These are phyloP conservation scores for Calliopum simillimum DNA, from an alignment of 2,888 invertebrate genomes.

Conservation along the genomic window DNA sequence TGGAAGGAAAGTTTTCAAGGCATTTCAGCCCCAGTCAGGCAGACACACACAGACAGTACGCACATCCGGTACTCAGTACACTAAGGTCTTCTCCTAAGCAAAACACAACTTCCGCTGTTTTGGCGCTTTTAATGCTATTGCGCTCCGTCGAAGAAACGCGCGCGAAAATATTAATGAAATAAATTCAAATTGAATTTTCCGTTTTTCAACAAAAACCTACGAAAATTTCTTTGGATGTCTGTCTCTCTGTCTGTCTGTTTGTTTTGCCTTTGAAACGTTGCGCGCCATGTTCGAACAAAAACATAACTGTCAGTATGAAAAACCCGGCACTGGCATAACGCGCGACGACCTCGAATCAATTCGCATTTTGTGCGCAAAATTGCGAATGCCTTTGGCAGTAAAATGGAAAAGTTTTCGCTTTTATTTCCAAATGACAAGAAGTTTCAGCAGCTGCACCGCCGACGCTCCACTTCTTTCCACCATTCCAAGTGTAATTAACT, in stretches of 20 bases:
- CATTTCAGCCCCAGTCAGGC: no score
- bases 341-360: conserved; percentile 24
- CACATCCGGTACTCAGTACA: no score
- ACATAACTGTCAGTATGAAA: background rate
- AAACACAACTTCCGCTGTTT: background rate
- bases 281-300: background rate
- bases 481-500: conserved; percentile 29
- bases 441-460: background rate
- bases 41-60: background rate
- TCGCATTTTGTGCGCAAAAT: conserved; percentile 18
- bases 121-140: background rate
- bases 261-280: background rate
- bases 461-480: background rate
- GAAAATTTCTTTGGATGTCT: conserved; percentile 6
- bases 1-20: conserved; percentile 15
- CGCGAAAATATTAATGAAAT: conserved; percentile 26
- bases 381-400: conserved; percentile 13
- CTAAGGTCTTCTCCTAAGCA: background rate
- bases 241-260: conserved; percentile 1
- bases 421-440: conserved; percentile 24
- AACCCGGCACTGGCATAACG: no score
- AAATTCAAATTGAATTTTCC: conserved; percentile 33
- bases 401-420: conserved; percentile 31
- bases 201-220: conserved; percentile 14
- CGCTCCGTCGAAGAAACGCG: background rate